Conservation (phyloP, 2,797 vertebrate species). For the Adrianichthys oophorus region DNA sequence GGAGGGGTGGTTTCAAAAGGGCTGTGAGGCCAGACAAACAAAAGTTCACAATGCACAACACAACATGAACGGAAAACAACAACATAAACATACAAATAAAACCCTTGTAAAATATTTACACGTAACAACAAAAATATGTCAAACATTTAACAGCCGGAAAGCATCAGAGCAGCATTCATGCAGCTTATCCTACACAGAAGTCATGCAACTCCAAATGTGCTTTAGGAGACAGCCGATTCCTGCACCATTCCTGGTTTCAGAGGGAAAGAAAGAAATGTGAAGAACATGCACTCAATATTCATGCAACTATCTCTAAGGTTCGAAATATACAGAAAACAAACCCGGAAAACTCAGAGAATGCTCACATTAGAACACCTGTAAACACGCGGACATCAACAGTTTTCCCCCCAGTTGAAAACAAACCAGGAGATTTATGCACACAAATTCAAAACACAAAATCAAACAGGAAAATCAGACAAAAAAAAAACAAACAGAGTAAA, state of each 20-base stretch:
- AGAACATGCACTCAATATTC: constrained; percentile 47
- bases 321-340: constrained; percentile 11
- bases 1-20: constrained; percentile 34
- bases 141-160: constrained; percentile 31
- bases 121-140: constrained; percentile 23
- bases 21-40: constrained; percentile 40
- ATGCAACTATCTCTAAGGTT: constrained; percentile 36
- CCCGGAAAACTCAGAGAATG: constrained; percentile 17
- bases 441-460: constrained; percentile 2
- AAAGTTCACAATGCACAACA: constrained; percentile 48
- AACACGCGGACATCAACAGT: constrained; percentile 10
- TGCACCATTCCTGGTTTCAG: constrained; percentile 32
- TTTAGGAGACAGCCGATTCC: constrained; percentile 41
- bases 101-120: constrained; percentile 41
- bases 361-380: constrained; percentile 7
- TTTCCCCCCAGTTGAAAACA: constrained; percentile 4
- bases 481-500: no score
- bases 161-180: constrained; percentile 54
- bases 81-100: constrained; percentile 48
- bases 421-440: constrained; percentile 12
- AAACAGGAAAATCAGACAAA: no score
- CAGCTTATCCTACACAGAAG: constrained; percentile 18
- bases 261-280: constrained; percentile 32
- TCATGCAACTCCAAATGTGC: constrained; percentile 48
- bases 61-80: constrained; percentile 44